These are phyloP conservation scores for Ophraella communa DNA, from an alignment of 2,888 invertebrate genomes.

Conservation along the genomic window DNA sequence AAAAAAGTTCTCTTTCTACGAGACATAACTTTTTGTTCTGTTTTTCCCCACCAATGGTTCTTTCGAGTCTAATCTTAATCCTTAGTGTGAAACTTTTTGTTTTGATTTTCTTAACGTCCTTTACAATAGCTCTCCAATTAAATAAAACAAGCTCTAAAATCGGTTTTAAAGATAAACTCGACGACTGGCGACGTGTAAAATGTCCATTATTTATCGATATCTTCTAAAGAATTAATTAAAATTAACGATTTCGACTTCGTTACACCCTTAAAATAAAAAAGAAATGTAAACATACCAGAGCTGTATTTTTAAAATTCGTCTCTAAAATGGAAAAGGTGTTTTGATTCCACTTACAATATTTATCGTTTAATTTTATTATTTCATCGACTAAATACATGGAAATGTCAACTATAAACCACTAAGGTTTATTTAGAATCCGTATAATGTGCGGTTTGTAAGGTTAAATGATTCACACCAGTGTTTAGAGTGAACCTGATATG, in stretches of 20 bases:
- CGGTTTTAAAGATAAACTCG: slow-evolving; percentile 7
- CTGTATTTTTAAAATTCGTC: too few relatives aligned
- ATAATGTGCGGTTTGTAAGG: neutral
- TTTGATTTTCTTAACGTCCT: slow-evolving; percentile 13
- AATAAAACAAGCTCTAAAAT: slow-evolving; percentile 15
- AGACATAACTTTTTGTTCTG: neutral
- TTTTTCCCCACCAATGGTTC: slow-evolving; percentile 14
- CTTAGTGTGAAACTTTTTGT: slow-evolving; percentile 28
- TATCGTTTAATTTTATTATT: too few relatives aligned
- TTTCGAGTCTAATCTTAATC: slow-evolving; percentile 29
- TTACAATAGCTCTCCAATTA: slow-evolving; percentile 21
- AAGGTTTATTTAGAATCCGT: neutral
- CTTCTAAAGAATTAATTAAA: slow-evolving; percentile 10
- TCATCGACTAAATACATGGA: too few relatives aligned
- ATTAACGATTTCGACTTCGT: neutral
- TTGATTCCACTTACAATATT: too few relatives aligned
- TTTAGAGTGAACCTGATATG: neutral
- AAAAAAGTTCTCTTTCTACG: too few relatives aligned
- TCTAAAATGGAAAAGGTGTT: too few relatives aligned
- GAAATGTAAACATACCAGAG: too few relatives aligned
- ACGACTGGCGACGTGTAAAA: neutral
- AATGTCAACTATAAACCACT: too few relatives aligned
- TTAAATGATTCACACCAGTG: neutral
- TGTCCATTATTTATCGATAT: slow-evolving; percentile 6
- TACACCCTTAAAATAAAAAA: too few relatives aligned